Evolutionary conservation across 2,888 invertebrate genomes (phyloP).

Genomic region (Apeira syringaria): DNA sequence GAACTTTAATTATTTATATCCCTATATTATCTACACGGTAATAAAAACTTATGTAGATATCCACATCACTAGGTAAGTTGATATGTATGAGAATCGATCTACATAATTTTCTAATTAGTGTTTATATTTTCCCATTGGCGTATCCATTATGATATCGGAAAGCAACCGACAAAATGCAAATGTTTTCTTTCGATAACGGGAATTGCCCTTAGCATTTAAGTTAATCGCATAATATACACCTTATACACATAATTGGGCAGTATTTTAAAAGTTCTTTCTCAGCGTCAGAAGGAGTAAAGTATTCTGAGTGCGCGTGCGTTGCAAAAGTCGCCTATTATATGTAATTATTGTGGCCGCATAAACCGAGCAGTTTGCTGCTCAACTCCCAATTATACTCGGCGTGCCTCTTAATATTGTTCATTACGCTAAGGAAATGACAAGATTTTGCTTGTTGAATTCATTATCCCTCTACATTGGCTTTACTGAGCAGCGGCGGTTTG

Average conservation of each 20-base stretch:
- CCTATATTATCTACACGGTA: no score
- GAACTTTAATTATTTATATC: no score
- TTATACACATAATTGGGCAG: conserved; percentile 38
- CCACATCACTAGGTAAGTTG: no score
- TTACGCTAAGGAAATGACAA: conserved; percentile 74
- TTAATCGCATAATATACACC: conserved; percentile 50
- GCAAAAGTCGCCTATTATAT: conserved; percentile 76
- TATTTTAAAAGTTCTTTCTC: conserved; percentile 69
- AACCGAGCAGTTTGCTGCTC: conserved; percentile 70
- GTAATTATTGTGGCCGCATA: conserved; percentile 76
- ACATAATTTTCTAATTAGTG: no score
- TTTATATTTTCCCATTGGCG: neutral
- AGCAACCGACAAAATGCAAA: neutral
- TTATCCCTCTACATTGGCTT: conserved; percentile 64
- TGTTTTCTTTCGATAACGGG: conserved; percentile 9
- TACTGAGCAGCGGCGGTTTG: no score
- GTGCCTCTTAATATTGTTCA: conserved; percentile 76
- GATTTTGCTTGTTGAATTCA: conserved; percentile 66
- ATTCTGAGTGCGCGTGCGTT: conserved; percentile 68
- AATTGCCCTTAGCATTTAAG: conserved; percentile 43
- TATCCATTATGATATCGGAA: neutral
- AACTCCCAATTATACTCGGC: conserved; percentile 73
- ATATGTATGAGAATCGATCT: no score
- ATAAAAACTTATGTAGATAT: no score
- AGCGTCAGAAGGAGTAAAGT: conserved; percentile 52